Evolutionary conservation across 2,113 vertebrate genomes (phyloP).

Genomic region (Dasyornis broadbenti): DNA sequence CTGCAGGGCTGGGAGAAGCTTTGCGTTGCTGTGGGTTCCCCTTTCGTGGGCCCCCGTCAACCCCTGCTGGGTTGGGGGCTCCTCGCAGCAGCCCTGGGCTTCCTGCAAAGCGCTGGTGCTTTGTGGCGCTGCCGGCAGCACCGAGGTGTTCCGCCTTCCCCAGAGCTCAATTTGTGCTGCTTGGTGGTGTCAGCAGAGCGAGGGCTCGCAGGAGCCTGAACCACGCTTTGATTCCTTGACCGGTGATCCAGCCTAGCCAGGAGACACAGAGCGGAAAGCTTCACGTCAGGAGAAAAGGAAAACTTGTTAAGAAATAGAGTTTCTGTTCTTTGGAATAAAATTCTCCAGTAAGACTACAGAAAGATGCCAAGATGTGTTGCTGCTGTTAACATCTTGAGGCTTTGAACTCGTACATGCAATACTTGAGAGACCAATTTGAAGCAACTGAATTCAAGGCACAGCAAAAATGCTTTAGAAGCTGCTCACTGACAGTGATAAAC

Average conservation of each 20-base stretch:
- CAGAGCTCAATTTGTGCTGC: not conserved
- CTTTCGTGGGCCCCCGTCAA: not conserved
- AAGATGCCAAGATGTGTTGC: slow-evolving; percentile 34
- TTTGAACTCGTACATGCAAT: slow-evolving; percentile 54
- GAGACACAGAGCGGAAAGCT: not conserved
- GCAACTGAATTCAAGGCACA: slow-evolving; percentile 36
- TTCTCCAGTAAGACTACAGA: not conserved
- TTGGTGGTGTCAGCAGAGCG: not conserved
- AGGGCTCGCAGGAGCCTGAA: not conserved
- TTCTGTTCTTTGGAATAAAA: slow-evolving; percentile 29
- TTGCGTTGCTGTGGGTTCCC: not conserved
- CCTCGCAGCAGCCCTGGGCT: not conserved
- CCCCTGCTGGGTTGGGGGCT: not conserved
- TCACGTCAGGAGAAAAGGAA: not conserved
- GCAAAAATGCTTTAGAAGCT: slow-evolving; percentile 32
- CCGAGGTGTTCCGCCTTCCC: not conserved
- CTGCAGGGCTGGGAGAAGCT: no score
- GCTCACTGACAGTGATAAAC: slow-evolving; percentile 47
- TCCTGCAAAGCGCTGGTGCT: rapidly evolving
- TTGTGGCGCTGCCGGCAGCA: not conserved
- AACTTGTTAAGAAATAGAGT: not conserved
- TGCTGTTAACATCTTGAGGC: slow-evolving; percentile 46
- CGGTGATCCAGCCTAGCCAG: not conserved
- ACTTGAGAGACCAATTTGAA: slow-evolving; percentile 66
- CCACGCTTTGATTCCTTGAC: not conserved